phyloP scores from a whole-genome alignment of 2,888 invertebrate species.

The Chrysodeixis includens region DNA sequence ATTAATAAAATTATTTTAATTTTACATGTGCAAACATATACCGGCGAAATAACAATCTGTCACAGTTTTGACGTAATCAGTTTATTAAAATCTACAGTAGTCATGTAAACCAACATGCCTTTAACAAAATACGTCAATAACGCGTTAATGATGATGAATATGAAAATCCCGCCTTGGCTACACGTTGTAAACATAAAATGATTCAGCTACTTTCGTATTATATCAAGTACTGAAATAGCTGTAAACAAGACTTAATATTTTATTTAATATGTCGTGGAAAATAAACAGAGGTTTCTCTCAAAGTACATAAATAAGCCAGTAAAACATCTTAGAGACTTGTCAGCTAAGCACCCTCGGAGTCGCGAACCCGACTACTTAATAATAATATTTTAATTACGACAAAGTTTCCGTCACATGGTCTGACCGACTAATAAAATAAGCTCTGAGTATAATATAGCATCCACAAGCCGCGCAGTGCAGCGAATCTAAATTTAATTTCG shows the following conservation, averaged over 20 bases:
- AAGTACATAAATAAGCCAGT: not conserved
- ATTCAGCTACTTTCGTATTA: not conserved
- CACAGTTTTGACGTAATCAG: constrained; percentile 57
- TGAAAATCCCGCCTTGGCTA: not conserved
- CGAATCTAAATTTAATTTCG: constrained; percentile 63
- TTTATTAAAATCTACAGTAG: constrained; percentile 38
- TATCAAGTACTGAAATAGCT: not conserved
- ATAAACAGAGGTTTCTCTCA: not conserved
- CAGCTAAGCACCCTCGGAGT: not conserved
- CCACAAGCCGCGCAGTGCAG: constrained; percentile 34
- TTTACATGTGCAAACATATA: constrained; percentile 60
- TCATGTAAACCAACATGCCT: constrained; percentile 29
- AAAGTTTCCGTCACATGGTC: constrained; percentile 11
- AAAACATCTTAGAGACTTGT: not conserved
- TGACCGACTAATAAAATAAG: constrained; percentile 27
- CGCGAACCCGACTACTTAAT: not conserved
- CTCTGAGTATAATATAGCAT: constrained; percentile 17
- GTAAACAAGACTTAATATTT: not conserved
- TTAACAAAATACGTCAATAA: constrained; percentile 25
- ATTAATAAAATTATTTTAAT: constrained; percentile 79
- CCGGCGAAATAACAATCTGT: constrained; percentile 62
- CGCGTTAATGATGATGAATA: not conserved
- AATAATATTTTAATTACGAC: constrained; percentile 9
- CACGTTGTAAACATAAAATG: not conserved
- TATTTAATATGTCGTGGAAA: not conserved